Conservation (phyloP, 2,888 invertebrate species). For the Acleris emargana region DNA sequence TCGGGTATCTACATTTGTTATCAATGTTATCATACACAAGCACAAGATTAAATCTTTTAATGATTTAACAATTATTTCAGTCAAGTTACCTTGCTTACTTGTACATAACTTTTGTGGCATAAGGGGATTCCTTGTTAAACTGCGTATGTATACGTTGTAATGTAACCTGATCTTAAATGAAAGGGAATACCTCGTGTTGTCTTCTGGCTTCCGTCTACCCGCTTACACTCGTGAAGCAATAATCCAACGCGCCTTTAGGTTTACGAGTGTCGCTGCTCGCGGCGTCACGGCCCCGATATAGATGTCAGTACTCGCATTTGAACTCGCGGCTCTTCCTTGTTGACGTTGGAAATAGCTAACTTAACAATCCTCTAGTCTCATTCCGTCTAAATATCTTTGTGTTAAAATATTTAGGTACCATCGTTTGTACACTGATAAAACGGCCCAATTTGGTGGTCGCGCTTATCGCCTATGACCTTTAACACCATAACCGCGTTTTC, state of each 20-base stretch:
- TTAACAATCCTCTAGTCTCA: neutral
- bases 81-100: too few species aligned
- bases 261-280: slow-evolving; percentile 44
- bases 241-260: slow-evolving; percentile 42
- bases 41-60: too few species aligned
- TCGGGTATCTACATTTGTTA: too few species aligned
- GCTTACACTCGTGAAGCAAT: slow-evolving; percentile 40
- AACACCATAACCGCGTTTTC: slow-evolving; percentile 69
- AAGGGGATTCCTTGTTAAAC: too few species aligned
- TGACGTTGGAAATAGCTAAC: slow-evolving; percentile 3
- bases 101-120: too few species aligned
- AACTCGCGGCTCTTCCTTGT: slow-evolving; percentile 29
- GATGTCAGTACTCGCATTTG: slow-evolving; percentile 23
- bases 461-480: slow-evolving; percentile 72
- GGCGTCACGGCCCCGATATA: slow-evolving; percentile 31
- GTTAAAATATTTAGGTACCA: slow-evolving; percentile 4
- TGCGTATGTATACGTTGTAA: neutral
- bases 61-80: too few species aligned
- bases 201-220: slow-evolving; percentile 44
- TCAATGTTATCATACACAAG: too few species aligned
- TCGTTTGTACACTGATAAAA: slow-evolving; percentile 34
- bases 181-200: slow-evolving; percentile 22
- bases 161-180: slow-evolving; percentile 21
- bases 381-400: neutral
- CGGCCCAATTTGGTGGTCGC: slow-evolving; percentile 38